Percentiles rank a stretch among this genome's conserved stretches.
phyloP scores from a whole-genome alignment of 1,140 invertebrate species.

The Orchesella cincta region DNA sequence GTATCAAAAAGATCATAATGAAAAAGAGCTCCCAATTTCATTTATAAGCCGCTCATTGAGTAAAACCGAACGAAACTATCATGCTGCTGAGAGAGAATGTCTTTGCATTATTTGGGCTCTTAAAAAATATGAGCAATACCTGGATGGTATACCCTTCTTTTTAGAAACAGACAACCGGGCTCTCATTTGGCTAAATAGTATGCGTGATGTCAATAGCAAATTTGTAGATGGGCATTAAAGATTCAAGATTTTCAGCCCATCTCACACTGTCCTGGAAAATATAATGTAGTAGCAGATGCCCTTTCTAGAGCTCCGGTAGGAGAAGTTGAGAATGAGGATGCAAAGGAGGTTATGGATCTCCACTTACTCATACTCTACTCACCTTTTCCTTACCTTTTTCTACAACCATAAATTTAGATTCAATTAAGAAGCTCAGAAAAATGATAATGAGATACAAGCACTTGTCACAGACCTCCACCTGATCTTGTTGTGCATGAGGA shows the following conservation, averaged over 20 bases:
- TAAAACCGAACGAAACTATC: not conserved
- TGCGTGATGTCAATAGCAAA: slow-evolving; percentile 9
- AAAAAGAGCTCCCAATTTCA: slow-evolving; percentile 1
- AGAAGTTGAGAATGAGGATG: not conserved
- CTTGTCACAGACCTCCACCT: not conserved
- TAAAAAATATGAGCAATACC: slow-evolving; percentile 22
- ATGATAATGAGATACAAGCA: not conserved
- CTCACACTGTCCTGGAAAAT: not conserved
- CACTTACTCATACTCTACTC: not conserved
- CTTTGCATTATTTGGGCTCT: slow-evolving; percentile 8
- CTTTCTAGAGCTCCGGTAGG: not conserved
- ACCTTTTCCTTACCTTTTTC: not conserved
- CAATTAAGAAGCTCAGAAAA: not conserved
- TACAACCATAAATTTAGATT: not conserved
- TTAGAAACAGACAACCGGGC: slow-evolving; percentile 21
- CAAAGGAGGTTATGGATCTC: not conserved
- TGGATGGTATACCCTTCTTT: not conserved
- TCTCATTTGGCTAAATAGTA: not conserved
- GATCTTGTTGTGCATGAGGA: not conserved
- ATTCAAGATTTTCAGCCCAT: slow-evolving; percentile 25
- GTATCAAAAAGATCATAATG: not conserved
- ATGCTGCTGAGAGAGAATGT: slow-evolving; percentile 13
- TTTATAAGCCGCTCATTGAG: not conserved
- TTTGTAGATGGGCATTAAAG: not conserved
- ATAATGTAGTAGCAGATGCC: slow-evolving; percentile 16